These are phyloP conservation scores for Sterrhoptilus dennistouni DNA, from an alignment of 2,113 vertebrate species.

Conservation along the genomic window DNA sequence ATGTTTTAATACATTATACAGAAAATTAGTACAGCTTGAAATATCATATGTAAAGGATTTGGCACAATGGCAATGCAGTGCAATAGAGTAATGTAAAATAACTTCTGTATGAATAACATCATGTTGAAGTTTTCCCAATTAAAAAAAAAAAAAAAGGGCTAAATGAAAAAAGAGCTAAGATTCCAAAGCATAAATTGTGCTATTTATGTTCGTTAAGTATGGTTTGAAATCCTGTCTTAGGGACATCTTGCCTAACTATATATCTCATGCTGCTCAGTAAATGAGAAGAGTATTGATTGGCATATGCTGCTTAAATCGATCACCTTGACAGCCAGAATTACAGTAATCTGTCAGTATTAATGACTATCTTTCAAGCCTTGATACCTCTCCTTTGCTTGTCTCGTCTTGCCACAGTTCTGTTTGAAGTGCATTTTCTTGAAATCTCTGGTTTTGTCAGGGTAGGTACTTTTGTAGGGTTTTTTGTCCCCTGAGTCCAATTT, in stretches of 20 bases:
- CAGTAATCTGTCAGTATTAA: slow-evolving; percentile 99
- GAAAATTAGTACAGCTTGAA: slow-evolving; percentile 29
- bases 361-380: slow-evolving; percentile 84
- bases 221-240: slow-evolving; percentile 78
- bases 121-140: slow-evolving; percentile 25
- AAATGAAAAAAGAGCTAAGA: slow-evolving; percentile 45
- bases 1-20: not conserved
- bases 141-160: not conserved
- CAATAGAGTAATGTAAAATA: slow-evolving; percentile 38
- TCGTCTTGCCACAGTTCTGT: slow-evolving; percentile 71
- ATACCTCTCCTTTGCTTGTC: slow-evolving; percentile 79
- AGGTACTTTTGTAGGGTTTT: slow-evolving; percentile 58
- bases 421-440: slow-evolving; percentile 78
- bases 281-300: slow-evolving; percentile 94
- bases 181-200: slow-evolving; percentile 79
- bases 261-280: slow-evolving; percentile 80
- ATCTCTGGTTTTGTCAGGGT: slow-evolving; percentile 71
- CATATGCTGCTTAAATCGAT: slow-evolving; percentile 94
- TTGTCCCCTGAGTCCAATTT: slow-evolving; percentile 72
- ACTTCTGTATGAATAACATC: slow-evolving; percentile 36
- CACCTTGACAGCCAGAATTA: slow-evolving; percentile 97
- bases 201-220: slow-evolving; percentile 78
- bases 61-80: not conserved
- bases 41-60: not conserved
- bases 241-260: slow-evolving; percentile 78